Conservation (phyloP, 2,113 vertebrate genomes). For the Scopus umbretta region DNA sequence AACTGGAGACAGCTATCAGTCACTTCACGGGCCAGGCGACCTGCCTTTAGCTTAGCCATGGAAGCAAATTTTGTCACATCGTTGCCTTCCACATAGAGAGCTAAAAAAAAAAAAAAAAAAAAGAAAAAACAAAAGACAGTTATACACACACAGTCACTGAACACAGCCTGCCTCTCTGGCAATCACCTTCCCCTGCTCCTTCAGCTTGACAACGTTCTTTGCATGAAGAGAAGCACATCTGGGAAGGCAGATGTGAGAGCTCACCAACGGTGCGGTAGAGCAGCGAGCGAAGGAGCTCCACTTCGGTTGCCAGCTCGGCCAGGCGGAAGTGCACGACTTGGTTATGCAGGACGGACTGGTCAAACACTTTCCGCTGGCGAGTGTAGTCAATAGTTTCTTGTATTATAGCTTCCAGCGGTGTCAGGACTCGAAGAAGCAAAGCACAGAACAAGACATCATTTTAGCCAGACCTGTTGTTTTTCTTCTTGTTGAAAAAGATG, state of each 20-base stretch:
- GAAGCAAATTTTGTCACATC: constrained; percentile 86
- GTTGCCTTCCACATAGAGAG: constrained; percentile 77
- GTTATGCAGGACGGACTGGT: constrained; percentile 75
- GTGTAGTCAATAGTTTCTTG: constrained; percentile 82
- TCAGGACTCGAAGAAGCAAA: constrained; percentile 65
- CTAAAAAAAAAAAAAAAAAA: constrained; percentile 45
- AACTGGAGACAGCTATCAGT: constrained; percentile 85
- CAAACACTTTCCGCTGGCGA: constrained; percentile 76
- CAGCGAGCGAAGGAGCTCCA: constrained; percentile 84
- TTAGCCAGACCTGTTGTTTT: neutral
- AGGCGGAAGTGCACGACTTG: constrained; percentile 83
- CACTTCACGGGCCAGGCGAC: constrained; percentile 77
- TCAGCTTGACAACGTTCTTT: neutral
- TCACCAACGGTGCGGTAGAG: constrained; percentile 75
- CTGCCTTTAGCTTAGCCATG: constrained; percentile 86
- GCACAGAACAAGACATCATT: neutral
- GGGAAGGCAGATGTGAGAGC: neutral
- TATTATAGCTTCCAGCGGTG: constrained; percentile 74
- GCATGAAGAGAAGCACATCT: neutral
- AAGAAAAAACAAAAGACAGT: neutral
- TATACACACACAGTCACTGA: neutral
- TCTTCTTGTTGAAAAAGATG: neutral
- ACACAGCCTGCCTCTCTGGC: neutral
- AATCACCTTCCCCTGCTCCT: neutral
- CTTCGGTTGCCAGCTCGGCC: constrained; percentile 81